These are phyloP conservation scores for Drosophila bocqueti DNA, from an alignment of 1,140 invertebrate genomes.

Conservation along the genomic window DNA sequence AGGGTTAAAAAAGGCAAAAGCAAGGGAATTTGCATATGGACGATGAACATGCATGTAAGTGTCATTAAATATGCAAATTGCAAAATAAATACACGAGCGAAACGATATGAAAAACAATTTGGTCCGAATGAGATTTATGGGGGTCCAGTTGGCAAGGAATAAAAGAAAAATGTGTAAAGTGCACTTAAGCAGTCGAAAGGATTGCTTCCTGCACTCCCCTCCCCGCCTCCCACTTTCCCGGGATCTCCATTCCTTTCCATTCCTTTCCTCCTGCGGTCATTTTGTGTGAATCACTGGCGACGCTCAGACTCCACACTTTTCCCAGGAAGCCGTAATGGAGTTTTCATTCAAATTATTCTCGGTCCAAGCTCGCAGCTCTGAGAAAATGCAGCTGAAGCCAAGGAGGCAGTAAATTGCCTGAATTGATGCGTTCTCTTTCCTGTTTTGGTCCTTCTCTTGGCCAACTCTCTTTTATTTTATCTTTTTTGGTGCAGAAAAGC, in stretches of 20 bases:
- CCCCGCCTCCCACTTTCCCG: neutral
- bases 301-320: constrained; percentile 49
- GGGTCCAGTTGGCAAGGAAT: constrained; percentile 54
- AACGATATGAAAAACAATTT: constrained; percentile 70
- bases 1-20: constrained; percentile 31
- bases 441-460: constrained; percentile 56
- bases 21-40: constrained; percentile 38
- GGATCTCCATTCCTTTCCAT: neutral
- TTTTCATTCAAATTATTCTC: constrained; percentile 85
- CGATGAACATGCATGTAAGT: constrained; percentile 68
- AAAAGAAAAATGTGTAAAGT: constrained; percentile 78
- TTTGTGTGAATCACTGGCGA: constrained; percentile 62
- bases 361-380: constrained; percentile 17
- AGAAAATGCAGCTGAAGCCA: constrained; percentile 37
- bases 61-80: constrained; percentile 83
- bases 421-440: constrained; percentile 75
- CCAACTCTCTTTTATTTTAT: constrained; percentile 22
- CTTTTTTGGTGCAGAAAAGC: constrained; percentile 12
- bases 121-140: constrained; percentile 76
- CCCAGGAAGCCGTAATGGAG: constrained; percentile 81
- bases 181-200: constrained; percentile 73
- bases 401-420: constrained; percentile 64
- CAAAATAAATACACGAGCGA: constrained; percentile 55
- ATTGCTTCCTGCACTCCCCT: constrained; percentile 53
- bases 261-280: constrained; percentile 52